Percentiles rank a stretch among this genome's conserved stretches.
Evolutionary conservation across 2,797 vertebrate species (phyloP).

Genomic region (Dicrostonyx torquatus): DNA sequence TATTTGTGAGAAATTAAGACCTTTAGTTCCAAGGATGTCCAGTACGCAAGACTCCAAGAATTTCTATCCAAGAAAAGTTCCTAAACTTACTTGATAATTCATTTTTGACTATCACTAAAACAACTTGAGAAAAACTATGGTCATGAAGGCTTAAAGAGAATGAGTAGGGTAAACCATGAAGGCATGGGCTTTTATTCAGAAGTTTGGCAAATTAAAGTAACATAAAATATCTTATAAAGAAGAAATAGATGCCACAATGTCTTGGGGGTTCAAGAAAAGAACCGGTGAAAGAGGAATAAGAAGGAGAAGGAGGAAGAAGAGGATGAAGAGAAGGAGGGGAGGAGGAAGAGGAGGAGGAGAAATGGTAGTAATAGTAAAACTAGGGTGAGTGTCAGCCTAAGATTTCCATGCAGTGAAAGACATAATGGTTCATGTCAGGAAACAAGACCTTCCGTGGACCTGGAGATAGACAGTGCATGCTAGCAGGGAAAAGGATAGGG

Average conservation of each 20-base stretch:
- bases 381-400: neutral
- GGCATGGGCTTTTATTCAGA: neutral
- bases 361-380: no score
- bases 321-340: neutral
- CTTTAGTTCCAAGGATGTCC: neutral
- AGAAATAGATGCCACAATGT: neutral
- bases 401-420: neutral
- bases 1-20: neutral
- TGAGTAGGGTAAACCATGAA: neutral
- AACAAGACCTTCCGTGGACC: neutral
- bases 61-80: neutral
- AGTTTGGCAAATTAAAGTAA: slow-evolving; percentile 11
- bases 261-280: neutral
- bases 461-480: neutral
- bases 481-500: neutral
- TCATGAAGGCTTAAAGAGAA: neutral
- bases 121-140: neutral
- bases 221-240: slow-evolving; percentile 7
- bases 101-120: neutral
- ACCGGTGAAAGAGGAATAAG: neutral
- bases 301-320: neutral
- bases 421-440: neutral
- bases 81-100: neutral
- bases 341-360: neutral
- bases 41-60: neutral